Percentiles rank a stretch among this genome's conserved stretches.
phyloP scores from a whole-genome alignment of 2,888 invertebrate species.

The Hemithea aestivaria region DNA sequence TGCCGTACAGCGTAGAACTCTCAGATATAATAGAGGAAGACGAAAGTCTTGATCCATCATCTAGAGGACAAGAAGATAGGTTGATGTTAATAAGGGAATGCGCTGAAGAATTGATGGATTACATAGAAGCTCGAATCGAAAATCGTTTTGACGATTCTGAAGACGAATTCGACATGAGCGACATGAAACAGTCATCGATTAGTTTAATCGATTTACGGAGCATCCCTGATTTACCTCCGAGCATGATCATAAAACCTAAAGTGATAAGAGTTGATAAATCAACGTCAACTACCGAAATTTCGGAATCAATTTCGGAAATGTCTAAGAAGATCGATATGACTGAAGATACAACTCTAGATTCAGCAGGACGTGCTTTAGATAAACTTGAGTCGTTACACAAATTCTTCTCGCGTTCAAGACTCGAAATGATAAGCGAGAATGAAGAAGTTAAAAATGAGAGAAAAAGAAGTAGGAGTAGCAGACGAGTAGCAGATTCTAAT shows the following conservation, averaged over 20 bases:
- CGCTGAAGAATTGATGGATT: conserved; percentile 56
- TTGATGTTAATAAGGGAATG: conserved; percentile 40
- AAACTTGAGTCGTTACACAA: conserved; percentile 66
- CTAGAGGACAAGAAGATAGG: conserved; percentile 51
- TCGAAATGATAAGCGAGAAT: conserved; percentile 71
- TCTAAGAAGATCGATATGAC: conserved; percentile 62
- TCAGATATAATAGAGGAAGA: conserved; percentile 73
- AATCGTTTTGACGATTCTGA: conserved; percentile 51
- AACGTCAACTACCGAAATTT: conserved; percentile 67
- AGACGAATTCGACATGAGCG: conserved; percentile 60
- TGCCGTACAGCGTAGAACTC: conserved; percentile 63
- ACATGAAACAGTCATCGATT: conserved; percentile 56
- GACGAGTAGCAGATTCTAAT: conserved; percentile 23
- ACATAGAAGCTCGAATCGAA: conserved; percentile 58
- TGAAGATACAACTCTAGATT: conserved; percentile 58
- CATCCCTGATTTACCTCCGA: conserved; percentile 68
- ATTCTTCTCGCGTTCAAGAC: conserved; percentile 66
- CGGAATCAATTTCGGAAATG: conserved; percentile 58
- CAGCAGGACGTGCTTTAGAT: conserved; percentile 56
- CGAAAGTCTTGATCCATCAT: conserved; percentile 50
- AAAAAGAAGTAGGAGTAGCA: conserved; percentile 6
- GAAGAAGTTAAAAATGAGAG: conserved; percentile 43
- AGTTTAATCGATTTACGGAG: conserved; percentile 66
- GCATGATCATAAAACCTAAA: conserved; percentile 64
- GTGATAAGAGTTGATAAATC: conserved; percentile 63